phyloP scores from a whole-genome alignment of 2,888 invertebrate species.

The Cerastoderma edule region DNA sequence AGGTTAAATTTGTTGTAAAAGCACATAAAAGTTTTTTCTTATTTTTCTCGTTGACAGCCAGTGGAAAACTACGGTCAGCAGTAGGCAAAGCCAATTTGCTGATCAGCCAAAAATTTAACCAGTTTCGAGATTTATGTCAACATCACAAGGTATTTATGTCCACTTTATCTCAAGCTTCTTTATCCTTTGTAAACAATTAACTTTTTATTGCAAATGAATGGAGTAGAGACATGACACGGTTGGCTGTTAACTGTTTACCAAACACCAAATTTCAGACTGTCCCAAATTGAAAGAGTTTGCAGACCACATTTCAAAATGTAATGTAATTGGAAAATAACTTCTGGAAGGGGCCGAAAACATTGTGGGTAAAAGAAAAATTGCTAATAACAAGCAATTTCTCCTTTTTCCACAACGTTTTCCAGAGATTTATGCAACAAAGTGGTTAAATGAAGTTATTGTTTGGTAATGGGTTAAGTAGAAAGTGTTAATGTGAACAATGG shows the following conservation, averaged over 20 bases:
- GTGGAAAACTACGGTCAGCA: constrained; percentile 93
- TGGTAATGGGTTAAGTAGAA: too few species aligned
- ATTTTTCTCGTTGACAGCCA: constrained; percentile 84
- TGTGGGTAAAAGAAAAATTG: too few species aligned
- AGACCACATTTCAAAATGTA: neutral
- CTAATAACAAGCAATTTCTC: too few species aligned
- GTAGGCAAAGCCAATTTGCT: constrained; percentile 95
- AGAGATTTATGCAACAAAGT: too few species aligned
- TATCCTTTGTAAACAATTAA: neutral
- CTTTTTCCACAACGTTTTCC: too few species aligned
- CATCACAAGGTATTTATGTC: constrained; percentile 86
- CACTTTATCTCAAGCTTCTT: neutral
- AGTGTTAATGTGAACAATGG: too few species aligned
- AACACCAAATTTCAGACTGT: constrained; percentile 1
- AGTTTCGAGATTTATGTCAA: constrained; percentile 92
- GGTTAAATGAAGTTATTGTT: too few species aligned
- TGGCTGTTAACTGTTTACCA: neutral
- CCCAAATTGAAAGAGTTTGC: neutral
- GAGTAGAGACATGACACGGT: too few species aligned
- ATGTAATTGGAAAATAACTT: too few species aligned
- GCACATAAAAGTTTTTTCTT: neutral
- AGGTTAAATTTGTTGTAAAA: too few species aligned
- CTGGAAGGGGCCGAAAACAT: too few species aligned
- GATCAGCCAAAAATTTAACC: constrained; percentile 96
- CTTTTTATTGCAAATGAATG: too few species aligned